A percentile compares a stretch with the other conserved stretches of the same genome.
Evolutionary conservation across 2,888 invertebrate genomes (phyloP).

Genomic region (Chrysodeixis includens): DNA sequence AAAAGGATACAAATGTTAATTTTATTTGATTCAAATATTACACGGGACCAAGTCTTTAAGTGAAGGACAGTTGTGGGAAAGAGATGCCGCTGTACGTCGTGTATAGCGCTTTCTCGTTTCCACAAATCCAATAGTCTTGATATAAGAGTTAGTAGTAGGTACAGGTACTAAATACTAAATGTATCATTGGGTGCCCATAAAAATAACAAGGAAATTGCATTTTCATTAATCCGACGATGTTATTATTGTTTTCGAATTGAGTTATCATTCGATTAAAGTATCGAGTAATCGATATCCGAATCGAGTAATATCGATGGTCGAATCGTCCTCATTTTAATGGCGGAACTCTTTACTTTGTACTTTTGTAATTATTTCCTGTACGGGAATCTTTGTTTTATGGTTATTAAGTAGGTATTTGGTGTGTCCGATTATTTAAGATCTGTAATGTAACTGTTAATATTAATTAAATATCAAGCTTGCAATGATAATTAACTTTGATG

Average conservation of each 20-base stretch:
- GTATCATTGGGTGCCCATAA: neutral
- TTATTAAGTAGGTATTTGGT: neutral
- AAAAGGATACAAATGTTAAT: constrained; percentile 19
- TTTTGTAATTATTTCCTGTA: constrained; percentile 25
- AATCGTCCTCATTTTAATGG: constrained; percentile 15
- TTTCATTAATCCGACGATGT: constrained; percentile 22
- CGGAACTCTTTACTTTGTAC: constrained; percentile 28
- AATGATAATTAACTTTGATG: neutral
- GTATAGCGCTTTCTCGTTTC: no score
- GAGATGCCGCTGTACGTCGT: no score
- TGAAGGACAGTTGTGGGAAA: no score
- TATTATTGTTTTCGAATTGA: constrained; percentile 23
- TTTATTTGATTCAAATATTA: constrained; percentile 20
- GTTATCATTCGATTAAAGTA: constrained; percentile 21
- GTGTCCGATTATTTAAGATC: neutral
- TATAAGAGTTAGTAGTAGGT: neutral
- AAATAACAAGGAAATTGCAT: constrained; percentile 24
- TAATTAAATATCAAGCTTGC: no score
- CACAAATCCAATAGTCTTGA: no score
- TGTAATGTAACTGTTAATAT: no score
- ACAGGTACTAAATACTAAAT: constrained; percentile 11
- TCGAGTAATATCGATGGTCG: constrained; percentile 15
- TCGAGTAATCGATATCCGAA: constrained; percentile 20
- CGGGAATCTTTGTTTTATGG: constrained; percentile 20
- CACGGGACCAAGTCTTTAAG: no score